Base-by-base conservation (phyloP, 1,140 invertebrate species). In the Scaptomyza graminum region DNA sequence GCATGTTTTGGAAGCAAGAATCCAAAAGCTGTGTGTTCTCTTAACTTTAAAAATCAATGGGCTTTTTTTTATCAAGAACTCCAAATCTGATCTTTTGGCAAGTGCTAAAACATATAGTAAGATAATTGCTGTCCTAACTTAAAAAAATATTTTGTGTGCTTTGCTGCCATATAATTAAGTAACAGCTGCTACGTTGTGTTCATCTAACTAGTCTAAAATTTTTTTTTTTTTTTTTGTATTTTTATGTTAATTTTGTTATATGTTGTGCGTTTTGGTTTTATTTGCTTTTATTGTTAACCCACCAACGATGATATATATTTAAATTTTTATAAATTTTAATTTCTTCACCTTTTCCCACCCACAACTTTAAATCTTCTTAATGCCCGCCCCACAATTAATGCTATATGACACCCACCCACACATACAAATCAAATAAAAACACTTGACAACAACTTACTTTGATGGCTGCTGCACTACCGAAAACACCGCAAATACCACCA, bases 261-360 rank as follows among this genome's bases (percentile, higher is more conserved):
- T 71, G 46, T 67, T 84, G 37, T 83, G 70, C 50, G 31, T 56
- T 76, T 70, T 82, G 49, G 51, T 49, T 76, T 50, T 59, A 34
- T 79, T 9, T 55, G 18, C 66, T 79, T 63, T 31, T 3, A 39
- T 52, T 56, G 68, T 64, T 43, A 52, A 63, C 63, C 64, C 43
- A 43, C 16, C 13, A 61, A 62, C 65, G 41, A 34, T 57, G 9
- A 43, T 63, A 64, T 80, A 74, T 62, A 63, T 75, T 75, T 73
- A 68, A 49, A 79, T 63, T 55, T 22, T 74, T 74, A 43, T 22
- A 74, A 47, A 76, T 87, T 87, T 85, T 85, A 55, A 87, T 85
- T 85, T 85, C 74, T 81, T 59, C 74, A 85, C 44, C 37, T n/a
- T n/a, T 50, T 39, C 60, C 67, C 22, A 46, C 43, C 70, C 68